Evolutionary conservation across 2,113 vertebrate species (phyloP), one percentile per base, ranked within the genome.

Genomic region (Chrysochloris asiatica): DNA sequence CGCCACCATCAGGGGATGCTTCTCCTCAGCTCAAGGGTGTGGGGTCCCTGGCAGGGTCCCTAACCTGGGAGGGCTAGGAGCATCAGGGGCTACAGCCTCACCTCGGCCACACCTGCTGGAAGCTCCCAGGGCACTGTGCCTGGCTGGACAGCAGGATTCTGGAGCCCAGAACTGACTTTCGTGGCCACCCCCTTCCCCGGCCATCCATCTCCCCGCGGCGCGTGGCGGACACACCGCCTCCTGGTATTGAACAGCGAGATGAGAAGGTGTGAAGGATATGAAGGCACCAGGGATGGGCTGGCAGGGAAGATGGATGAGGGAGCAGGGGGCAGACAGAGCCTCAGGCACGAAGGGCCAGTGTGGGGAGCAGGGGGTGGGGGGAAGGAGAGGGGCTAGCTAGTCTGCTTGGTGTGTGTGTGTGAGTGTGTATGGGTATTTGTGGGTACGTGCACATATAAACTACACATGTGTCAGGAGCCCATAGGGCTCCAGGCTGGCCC

Each of bases 291-390:
- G 95, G 95, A 97, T 86, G 0, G 88, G 92, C 95, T 96, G 96
- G 92, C 95, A 96, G 95, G 86, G 65, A 86, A 96, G 96, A 97
- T 79, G 95, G 95, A 97, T 96, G 96, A 96, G 92, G 77, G 92
- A 86, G 67, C 92, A 82, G 78, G 59, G 59, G 86, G 91, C 95
- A 61, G 87, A 0, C 16, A n/a, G 89, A 0, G 91, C 96, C 94
- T 85, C n/a, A 0, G 91, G 96, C 69, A 73, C 36, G 30, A 33
- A 45, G 30, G 30, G 61, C 56, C 17, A 8, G 56, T 24, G 24
- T n/a, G n/a, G n/a, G n/a, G n/a, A n/a, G n/a, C n/a, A n/a, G n/a
- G n/a, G n/a, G n/a, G n/a, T n/a, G n/a, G n/a, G n/a, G n/a, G n/a
- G n/a, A n/a, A n/a, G n/a, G n/a, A n/a, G n/a, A n/a, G n/a, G n/a